Base-by-base conservation (phyloP, 2,888 invertebrate genomes). In the Athalia rosae region DNA sequence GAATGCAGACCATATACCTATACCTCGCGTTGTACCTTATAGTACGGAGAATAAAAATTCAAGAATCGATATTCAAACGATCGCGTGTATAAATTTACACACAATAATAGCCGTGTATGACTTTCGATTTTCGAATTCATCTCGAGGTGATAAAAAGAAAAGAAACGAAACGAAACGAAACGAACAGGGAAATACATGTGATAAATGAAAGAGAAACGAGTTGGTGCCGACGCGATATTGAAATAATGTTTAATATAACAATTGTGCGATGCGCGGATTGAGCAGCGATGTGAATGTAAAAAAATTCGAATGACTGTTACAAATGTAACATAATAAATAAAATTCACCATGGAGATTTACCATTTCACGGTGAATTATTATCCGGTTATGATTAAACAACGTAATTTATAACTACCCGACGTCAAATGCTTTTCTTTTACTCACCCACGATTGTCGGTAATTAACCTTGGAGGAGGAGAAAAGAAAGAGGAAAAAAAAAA, bases 251-350 rank as follows among this genome's bases (percentile, higher is more conserved):
- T 28, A 28, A 28, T 28, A 28, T 28, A 28, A 28, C 28, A 28
- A 28, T 28, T 28, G n/a, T n/a, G n/a, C n/a, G n/a, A n/a, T n/a
- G n/a, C n/a, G n/a, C n/a, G n/a, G n/a, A n/a, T n/a, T 28, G 28
- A 1, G 28, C 28, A 28, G 28, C 28, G 28, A 28, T 28, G 28
- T 28, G 2, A 28, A 28, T 28, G 28, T 28, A 2, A 28, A 28
- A 28, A 28, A 28, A 28, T 6, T 8, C 11, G 41, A 48, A 48
- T 66, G 66, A 66, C 66, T 66, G 13, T n/a, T 66, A 66, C 66
- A 66, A 66, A 66, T 66, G 48, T 48, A 48, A 43, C 47, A 50
- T 53, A 53, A 69, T 69, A 69, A 69, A 69, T 69, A 69, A 69
- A 53, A 69, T 69, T 69, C 28, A 53, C 43, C 56, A 4, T 53